Percentiles rank a stretch among this genome's conserved stretches.
These are phyloP conservation scores for Drosophila micromelanica DNA, from an alignment of 1,140 invertebrate species.

Conservation along the genomic window DNA sequence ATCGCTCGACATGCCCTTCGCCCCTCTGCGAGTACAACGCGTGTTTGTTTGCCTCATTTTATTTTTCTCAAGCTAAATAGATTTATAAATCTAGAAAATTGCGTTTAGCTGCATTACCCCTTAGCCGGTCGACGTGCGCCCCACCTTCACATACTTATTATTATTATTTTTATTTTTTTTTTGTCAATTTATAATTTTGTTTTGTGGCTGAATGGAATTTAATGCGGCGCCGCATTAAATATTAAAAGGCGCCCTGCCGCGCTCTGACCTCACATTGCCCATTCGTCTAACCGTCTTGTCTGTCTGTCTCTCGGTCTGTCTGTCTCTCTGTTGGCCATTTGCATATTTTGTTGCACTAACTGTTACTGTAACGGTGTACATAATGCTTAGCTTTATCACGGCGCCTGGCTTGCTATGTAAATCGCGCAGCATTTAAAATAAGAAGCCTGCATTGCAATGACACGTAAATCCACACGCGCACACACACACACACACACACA, in stretches of 20 bases:
- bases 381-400: too few species aligned
- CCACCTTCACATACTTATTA: neutral
- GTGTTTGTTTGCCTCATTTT: constrained; percentile 32
- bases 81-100: constrained; percentile 55
- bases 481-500: neutral
- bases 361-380: too few species aligned
- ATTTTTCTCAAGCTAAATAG: constrained; percentile 38
- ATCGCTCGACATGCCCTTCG: constrained; percentile 7
- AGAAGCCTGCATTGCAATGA: neutral
- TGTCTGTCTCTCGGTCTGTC: neutral
- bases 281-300: constrained; percentile 1
- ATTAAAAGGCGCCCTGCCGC: constrained; percentile 23
- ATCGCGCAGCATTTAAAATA: too few species aligned
- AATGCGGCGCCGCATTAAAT: constrained; percentile 36
- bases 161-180: neutral
- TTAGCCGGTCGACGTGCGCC: neutral
- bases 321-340: neutral
- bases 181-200: constrained; percentile 13
- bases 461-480: constrained; percentile 6
- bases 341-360: too few species aligned
- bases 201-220: constrained; percentile 39
- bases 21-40: neutral
- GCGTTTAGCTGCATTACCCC: constrained; percentile 28
- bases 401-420: too few species aligned
- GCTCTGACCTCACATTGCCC: too few species aligned